Percentiles rank a stretch among this genome's conserved stretches.
phyloP scores from a whole-genome alignment of 2,888 invertebrate species.

The Petrophora chlorosata region DNA sequence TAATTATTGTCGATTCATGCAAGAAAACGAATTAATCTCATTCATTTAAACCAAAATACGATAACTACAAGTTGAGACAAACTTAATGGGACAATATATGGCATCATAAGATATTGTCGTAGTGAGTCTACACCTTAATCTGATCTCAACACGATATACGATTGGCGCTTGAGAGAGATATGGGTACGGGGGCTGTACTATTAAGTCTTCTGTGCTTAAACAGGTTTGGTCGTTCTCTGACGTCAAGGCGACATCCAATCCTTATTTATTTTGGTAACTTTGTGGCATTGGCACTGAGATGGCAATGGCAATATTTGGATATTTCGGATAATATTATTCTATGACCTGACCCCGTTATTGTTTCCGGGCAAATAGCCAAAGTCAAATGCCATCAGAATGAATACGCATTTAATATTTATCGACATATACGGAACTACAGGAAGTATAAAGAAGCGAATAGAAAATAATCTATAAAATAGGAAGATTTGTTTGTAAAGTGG shows the following conservation, averaged over 20 bases:
- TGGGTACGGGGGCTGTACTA: too few relatives aligned
- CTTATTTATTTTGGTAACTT: background rate
- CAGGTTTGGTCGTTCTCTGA: constrained; percentile 1
- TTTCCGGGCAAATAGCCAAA: background rate
- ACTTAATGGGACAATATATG: too few relatives aligned
- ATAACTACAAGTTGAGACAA: too few relatives aligned
- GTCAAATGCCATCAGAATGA: background rate
- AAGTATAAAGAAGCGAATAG: background rate
- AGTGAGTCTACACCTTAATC: too few relatives aligned
- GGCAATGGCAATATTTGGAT: background rate
- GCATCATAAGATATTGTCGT: too few relatives aligned
- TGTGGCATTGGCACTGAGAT: background rate
- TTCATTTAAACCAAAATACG: too few relatives aligned
- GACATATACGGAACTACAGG: background rate
- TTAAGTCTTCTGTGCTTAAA: constrained; percentile 8
- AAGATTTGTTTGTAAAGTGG: background rate
- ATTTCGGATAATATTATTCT: background rate
- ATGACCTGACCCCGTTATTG: background rate
- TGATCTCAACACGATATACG: too few relatives aligned
- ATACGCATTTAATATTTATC: background rate
- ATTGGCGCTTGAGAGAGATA: too few relatives aligned
- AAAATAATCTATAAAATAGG: background rate
- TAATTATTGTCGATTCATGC: too few relatives aligned
- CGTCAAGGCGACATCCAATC: constrained; percentile 6
- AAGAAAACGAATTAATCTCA: too few relatives aligned